Evolutionary conservation across 2,113 vertebrate genomes (phyloP), one percentile per base, ranked within the genome.

Genomic region (Pteruthius melanotis): DNA sequence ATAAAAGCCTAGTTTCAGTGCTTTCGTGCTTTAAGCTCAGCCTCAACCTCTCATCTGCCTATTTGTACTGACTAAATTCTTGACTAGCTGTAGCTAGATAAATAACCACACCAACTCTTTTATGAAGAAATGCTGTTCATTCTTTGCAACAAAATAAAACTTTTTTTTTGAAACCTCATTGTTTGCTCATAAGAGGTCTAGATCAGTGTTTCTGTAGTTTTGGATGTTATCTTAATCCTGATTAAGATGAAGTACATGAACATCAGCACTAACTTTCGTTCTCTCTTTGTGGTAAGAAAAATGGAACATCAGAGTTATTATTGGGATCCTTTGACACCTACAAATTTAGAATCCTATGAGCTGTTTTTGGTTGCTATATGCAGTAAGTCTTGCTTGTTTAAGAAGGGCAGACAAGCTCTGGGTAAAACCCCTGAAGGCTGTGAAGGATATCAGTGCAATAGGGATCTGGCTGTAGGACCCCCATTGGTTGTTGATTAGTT

Each of bases 401-500:
- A 54, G 30, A 76, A 54, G 8, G 53, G 5, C 20, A 24, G 27
- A 64, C 44, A 27, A 52, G 37, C 26, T 75, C n/a, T 54, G 33
- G 7, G 15, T 77, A 27, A 83, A 90, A 47, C 13, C 28, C 19
- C 12, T 71, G 11, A 74, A 49, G 37, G 20, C 11, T 1, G 0
- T 10, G 35, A n/a, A 53, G 3, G 2, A 31, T 53, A 0, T 74
- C 30, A 18, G 11, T 49, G 31, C 7, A 7, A 9, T 45, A 2
- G 30, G 30, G 11, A 37, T 37, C 18, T 90, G 60, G 27, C 19
- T 30, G 15, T 44, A 24, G 16, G 31, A 3, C 9, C 7, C 6
- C 18, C 19, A 20, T 5, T 64, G 3, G 3, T 39, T 49, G 7
- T 61, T 77, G 24, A 7, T 81, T 45, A 23, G 8, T 57, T 27